Evolutionary conservation across 2,888 invertebrate species (phyloP).

Genomic region (Xylota sylvarum): DNA sequence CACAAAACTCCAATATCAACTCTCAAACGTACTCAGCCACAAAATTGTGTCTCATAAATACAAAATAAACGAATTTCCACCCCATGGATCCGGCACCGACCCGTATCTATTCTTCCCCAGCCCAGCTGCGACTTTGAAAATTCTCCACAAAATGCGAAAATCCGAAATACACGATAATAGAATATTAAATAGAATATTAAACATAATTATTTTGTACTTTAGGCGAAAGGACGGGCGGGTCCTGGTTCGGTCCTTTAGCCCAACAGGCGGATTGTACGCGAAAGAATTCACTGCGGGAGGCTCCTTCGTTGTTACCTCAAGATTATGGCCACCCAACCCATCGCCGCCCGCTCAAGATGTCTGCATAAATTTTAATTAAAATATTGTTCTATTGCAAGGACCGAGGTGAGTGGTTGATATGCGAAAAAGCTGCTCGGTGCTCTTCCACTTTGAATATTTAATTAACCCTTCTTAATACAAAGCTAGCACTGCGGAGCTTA

Average conservation of each 20-base stretch:
- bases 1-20: conserved; percentile 23
- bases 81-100: not conserved
- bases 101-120: not conserved
- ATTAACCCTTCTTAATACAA: conserved; percentile 31
- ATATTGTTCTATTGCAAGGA: conserved; percentile 37
- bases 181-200: conserved; percentile 46
- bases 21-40: conserved; percentile 28
- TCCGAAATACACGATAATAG: conserved; percentile 40
- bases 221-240: not conserved
- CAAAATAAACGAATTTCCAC: conserved; percentile 47
- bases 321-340: not conserved
- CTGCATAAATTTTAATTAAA: conserved; percentile 58
- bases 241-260: not conserved
- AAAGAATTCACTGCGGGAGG: not conserved
- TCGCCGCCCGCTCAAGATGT: conserved; percentile 8
- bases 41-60: conserved; percentile 48
- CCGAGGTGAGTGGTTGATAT: conserved; percentile 31
- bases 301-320: not conserved
- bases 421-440: not conserved
- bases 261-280: conserved; percentile 1
- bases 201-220: conserved; percentile 41
- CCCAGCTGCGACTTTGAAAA: not conserved
- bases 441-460: conserved; percentile 45
- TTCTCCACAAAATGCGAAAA: conserved; percentile 18
- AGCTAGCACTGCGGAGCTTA: conserved; percentile 21